Evolutionary conservation across 23 tunicate genomes (phyloP), one percentile per base, ranked within the genome.

Genomic region (Styela clava): DNA sequence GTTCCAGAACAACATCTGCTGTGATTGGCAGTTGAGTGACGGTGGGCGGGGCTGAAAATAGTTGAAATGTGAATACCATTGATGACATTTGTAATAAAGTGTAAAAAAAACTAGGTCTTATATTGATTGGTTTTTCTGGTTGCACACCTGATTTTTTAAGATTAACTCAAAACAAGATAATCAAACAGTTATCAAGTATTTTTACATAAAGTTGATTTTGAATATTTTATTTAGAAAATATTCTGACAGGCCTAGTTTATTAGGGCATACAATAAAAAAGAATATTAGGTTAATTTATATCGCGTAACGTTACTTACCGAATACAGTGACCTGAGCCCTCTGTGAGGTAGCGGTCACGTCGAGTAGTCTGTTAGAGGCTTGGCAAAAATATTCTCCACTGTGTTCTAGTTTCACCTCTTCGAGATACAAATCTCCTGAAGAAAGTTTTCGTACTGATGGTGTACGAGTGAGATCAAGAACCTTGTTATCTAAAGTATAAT

Each of bases 311-410:
- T n/a, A n/a, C 2, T 25, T 22, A 67, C 71, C 71, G 22, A 67
- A 67, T 18, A 67, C 71, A 67, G 71, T 67, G 12, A 67, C 16
- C 71, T 29, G 30, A 18, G 71, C 71, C 22, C 71, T 67, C 71
- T 67, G 30, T 25, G 71, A 67, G 19, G 71, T 67, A 12, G 71
- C 71, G 12, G 71, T 67, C 16, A 25, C 31, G 31, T 67, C 31
- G 22, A 67, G 71, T 67, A 25, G 16, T 29, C 16, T 29, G 22
- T 67, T 67, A 18, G 31, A 22, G 19, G 71, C 71, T 25, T 22
- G 30, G 24, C 71, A 67, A 67, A 67, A 67, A 67, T 67, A 67
- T 29, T 1, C 31, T 18, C 71, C 71, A 16, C 16, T 24, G 2
- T 67, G 31, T 19, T 18, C 24, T 22, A 67, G 22, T 67, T 29